Evolutionary conservation across 2,888 invertebrate genomes (phyloP), one percentile per base, ranked within the genome.

Genomic region (Ormyrus pomaceus): DNA sequence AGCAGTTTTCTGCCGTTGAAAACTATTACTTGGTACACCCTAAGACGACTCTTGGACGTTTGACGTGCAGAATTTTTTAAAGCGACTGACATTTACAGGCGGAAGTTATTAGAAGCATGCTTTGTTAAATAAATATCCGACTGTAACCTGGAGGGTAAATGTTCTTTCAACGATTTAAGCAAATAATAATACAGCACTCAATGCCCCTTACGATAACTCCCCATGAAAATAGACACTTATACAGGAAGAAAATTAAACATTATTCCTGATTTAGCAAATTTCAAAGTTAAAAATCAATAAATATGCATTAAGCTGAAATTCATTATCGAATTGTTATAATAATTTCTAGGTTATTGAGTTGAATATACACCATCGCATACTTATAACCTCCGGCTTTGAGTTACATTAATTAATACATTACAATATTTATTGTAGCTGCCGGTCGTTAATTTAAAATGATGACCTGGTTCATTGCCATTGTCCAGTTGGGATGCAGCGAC

Each of bases 391-490:
- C 6, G 6, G 8, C n/a, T 11, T 68, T 34, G 34, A 34, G 34
- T 34, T 66, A 51, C 51, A 11, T 45, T 46, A 9, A 48, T 56
- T 11, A 11, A 59, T 48, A 59, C 50, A 70, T 70, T 59, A 59
- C 59, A 70, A 70, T 70, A 70, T 59, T 70, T 19, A 70, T 70
- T 11, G 66, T 9, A 66, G 34, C 13, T 50, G 34, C 10, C 10
- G 66, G 34, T 10, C 66, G 53, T 53, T 66, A 6, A 66, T 8
- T 51, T 53, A 19, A 7, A n/a, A 19, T 10, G 34, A 70, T 13
- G 70, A 50, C 11, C 4, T 34, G 70, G 48, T 70, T 70, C 58
- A 59, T 70, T 70, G 59, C 70, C 70, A 70, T 19, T 70, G 70
- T 34, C 50, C 50, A 34, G 13, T n/a, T 8, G 59, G 34, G 59